These are phyloP conservation scores for Liasis olivaceus DNA, from an alignment of 2,797 vertebrate species.

Conservation along the genomic window DNA sequence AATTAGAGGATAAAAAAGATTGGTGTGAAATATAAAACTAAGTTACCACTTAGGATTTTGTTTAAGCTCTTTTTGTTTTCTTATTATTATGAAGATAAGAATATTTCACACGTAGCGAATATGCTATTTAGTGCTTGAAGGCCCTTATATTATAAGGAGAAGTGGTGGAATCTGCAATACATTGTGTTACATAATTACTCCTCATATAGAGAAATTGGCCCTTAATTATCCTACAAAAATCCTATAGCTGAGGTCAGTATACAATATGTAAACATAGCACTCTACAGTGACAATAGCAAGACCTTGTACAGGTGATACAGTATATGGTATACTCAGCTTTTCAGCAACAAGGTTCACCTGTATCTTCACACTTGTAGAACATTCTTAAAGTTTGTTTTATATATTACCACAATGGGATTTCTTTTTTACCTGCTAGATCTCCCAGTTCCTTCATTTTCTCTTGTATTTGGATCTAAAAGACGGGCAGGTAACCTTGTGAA, in stretches of 20 bases:
- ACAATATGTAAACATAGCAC: background rate
- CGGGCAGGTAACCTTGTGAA: slow-evolving; percentile 78
- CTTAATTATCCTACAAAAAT: background rate
- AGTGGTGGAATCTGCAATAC: background rate
- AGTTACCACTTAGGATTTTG: background rate
- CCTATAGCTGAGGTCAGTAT: background rate
- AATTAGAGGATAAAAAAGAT: background rate
- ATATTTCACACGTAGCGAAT: background rate
- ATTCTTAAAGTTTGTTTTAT: slow-evolving; percentile 36
- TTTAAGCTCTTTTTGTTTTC: background rate
- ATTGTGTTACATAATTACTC: background rate
- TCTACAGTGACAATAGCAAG: background rate
- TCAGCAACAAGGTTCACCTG: background rate
- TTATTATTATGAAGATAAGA: background rate
- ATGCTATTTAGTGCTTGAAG: background rate
- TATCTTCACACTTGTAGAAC: background rate
- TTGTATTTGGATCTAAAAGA: slow-evolving; percentile 77
- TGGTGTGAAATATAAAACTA: background rate
- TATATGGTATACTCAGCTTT: background rate
- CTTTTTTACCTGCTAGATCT: slow-evolving; percentile 76
- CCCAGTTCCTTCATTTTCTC: slow-evolving; percentile 76
- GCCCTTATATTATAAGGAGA: background rate
- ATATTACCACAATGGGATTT: slow-evolving; percentile 66
- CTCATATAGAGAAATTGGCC: background rate
- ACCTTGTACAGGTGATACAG: background rate